Base-by-base conservation (phyloP, 1,140 invertebrate species). In the Drosophila prosaltans region DNA sequence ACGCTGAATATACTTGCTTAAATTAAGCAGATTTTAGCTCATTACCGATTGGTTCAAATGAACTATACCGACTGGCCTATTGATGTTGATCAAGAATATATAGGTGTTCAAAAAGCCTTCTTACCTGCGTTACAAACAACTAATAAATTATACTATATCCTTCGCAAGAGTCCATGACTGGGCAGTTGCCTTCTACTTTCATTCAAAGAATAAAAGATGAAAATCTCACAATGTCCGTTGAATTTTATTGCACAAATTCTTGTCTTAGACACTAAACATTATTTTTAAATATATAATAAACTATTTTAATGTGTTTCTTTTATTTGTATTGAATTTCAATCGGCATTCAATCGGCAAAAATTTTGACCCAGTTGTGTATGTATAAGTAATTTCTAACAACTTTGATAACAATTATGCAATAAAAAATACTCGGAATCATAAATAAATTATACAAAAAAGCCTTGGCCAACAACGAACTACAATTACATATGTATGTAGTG, bases 191-290 rank as follows among this genome's bases (percentile, higher is more conserved):
- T 16, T 16, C 16, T 16, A 16, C 16, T 0, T 16, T 16, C 16
- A 16, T 16, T 16, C 0, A 21, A 36, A 16, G 10, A 54, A 8
- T 54, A 16, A 43, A 26, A 48, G 21, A 24, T 21, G 1, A 24
- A 48, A 48, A 8, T n/a, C 21, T 69, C 58, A 66, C 51, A 54
- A 40, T 69, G 30, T 79, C 21, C 10, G 68, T 73, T 54, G 24
- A 69, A 61, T 72, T 86, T 86, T 86, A 89, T 86, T 86, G 83
- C 82, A 86, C 84, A 72, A 39, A 74, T 79, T 72, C 58, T 72
- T 62, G 67, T 74, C 82, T 86, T 88, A 86, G 72, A 82, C 69
- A 69, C 69, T 86, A 82, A 26, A 82, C 69, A 86, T 68, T 78
- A 78, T 48, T 24, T 59, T 63, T 64, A 69, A 40, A 73, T 69